A percentile compares a stretch with the other conserved stretches of the same genome.
These are phyloP conservation scores for Ips nitidus DNA, from an alignment of 1,140 invertebrate species.

Conservation along the genomic window DNA sequence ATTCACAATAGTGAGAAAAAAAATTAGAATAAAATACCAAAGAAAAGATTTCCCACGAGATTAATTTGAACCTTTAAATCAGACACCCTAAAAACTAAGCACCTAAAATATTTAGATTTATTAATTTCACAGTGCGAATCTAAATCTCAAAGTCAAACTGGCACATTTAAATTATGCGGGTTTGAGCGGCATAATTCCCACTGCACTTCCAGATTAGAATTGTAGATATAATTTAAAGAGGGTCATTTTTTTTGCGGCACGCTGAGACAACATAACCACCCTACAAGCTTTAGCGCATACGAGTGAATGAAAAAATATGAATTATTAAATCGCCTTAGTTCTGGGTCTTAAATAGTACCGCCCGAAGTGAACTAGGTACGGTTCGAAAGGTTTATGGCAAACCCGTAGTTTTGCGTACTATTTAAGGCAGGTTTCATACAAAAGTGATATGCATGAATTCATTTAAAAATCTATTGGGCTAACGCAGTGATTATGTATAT, in stretches of 20 bases:
- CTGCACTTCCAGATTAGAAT: slow-evolving; percentile 15
- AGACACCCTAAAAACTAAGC: neutral
- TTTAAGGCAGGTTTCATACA: slow-evolving; percentile 16
- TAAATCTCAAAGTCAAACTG: slow-evolving; percentile 21
- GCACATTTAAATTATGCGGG: slow-evolving; percentile 31
- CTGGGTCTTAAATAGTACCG: slow-evolving; percentile 18
- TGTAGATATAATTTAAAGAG: slow-evolving; percentile 35
- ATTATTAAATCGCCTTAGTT: slow-evolving; percentile 21
- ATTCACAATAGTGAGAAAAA: no score
- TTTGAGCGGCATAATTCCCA: slow-evolving; percentile 25
- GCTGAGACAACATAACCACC: slow-evolving; percentile 30
- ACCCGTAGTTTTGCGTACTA: slow-evolving; percentile 16
- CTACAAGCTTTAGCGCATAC: slow-evolving; percentile 12
- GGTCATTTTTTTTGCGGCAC: slow-evolving; percentile 34
- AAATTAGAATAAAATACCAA: no score
- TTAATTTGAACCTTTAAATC: neutral
- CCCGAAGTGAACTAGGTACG: slow-evolving; percentile 20
- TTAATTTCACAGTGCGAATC: slow-evolving; percentile 38
- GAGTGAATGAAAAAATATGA: slow-evolving; percentile 22
- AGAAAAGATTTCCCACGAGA: neutral
- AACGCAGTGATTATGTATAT: slow-evolving; percentile 8
- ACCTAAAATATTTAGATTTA: slow-evolving; percentile 38
- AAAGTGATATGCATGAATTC: slow-evolving; percentile 21
- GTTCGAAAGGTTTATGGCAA: slow-evolving; percentile 18
- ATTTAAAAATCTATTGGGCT: slow-evolving; percentile 15